A percentile compares a stretch with the other conserved stretches of the same genome.
These are phyloP conservation scores for Eonycteris spelaea DNA, from an alignment of 2,113 vertebrate genomes.

Conservation along the genomic window DNA sequence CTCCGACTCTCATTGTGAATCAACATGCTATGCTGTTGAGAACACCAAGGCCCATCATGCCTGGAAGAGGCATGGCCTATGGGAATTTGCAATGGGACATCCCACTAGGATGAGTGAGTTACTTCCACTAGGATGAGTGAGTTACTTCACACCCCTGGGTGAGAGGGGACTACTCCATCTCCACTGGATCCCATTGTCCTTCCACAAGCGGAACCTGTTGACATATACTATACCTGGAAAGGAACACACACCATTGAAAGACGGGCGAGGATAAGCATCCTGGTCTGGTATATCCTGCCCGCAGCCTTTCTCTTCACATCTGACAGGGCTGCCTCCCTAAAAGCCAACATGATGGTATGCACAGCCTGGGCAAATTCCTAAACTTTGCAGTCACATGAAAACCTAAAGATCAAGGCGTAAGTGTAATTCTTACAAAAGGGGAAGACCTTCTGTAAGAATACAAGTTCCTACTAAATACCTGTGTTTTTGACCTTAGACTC, in stretches of 20 bases:
- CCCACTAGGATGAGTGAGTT: background rate
- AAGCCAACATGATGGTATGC: background rate
- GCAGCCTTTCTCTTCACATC: background rate
- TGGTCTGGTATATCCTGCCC: background rate
- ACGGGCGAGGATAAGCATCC: background rate
- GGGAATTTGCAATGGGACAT: background rate
- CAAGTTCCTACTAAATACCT: background rate
- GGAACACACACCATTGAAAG: background rate
- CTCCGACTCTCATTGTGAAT: background rate
- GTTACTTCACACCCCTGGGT: background rate
- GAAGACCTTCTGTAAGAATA: background rate
- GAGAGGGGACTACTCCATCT: background rate
- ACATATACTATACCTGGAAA: background rate
- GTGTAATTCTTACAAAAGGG: background rate
- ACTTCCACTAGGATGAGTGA: background rate
- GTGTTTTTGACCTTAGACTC: background rate
- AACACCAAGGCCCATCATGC: background rate
- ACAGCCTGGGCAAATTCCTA: background rate
- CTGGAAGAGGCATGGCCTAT: background rate
- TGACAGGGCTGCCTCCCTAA: background rate
- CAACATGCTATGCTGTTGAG: background rate
- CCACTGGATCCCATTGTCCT: background rate
- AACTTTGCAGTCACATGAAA: background rate
- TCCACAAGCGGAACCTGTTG: background rate
- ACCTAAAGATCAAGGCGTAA: background rate